Evolutionary conservation across 2,113 vertebrate species (phyloP).

Genomic region (Oenanthe oenanthe): DNA sequence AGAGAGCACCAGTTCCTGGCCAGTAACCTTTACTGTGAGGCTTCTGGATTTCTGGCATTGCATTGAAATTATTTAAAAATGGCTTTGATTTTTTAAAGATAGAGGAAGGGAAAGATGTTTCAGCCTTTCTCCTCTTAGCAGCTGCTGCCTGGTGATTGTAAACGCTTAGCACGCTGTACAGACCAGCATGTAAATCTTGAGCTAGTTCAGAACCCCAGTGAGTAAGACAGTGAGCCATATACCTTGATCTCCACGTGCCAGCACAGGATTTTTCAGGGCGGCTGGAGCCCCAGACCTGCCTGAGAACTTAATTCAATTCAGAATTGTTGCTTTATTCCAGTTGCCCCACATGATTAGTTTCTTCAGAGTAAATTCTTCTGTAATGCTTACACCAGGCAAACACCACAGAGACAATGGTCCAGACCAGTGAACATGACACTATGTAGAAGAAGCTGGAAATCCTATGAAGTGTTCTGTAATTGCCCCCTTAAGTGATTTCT

Average conservation of each 20-base stretch:
- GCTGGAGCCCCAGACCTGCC: not conserved
- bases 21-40: not conserved
- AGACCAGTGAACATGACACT: not conserved
- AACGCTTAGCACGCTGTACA: not conserved
- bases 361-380: not conserved
- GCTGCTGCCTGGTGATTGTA: slow-evolving; percentile 1
- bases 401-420: not conserved
- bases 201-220: not conserved
- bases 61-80: not conserved
- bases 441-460: not conserved
- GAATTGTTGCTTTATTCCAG: not conserved
- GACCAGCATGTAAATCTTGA: not conserved
- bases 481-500: not conserved
- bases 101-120: not conserved
- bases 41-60: not conserved
- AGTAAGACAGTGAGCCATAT: not conserved
- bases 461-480: not conserved
- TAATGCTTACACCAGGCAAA: accelerated
- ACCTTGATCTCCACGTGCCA: not conserved
- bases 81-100: slow-evolving; percentile 18
- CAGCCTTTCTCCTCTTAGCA: not conserved
- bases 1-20: not conserved
- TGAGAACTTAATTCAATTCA: not conserved
- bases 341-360: not conserved
- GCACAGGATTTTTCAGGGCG: not conserved